Base-by-base conservation (phyloP, 2,113 vertebrate genomes). In the Antennarius striatus region DNA sequence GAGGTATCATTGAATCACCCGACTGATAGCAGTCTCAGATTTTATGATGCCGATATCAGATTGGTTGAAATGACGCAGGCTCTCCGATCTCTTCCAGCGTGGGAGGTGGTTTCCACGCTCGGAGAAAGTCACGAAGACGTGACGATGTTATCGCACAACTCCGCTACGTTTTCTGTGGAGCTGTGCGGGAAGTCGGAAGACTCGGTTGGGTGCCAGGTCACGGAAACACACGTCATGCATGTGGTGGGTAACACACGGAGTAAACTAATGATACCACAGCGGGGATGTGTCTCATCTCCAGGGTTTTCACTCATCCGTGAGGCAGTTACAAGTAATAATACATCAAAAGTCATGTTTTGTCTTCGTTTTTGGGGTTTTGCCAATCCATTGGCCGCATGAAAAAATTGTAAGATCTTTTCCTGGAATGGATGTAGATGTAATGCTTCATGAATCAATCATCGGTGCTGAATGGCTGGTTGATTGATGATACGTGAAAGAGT, bases 91-190 rank as follows among this genome's bases (percentile, higher is more conserved):
- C 68, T 76, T 80, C 45, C 67, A 92, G 91, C 36, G 0, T 91
- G 87, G 90, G 60, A 82, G 15, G 5, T 89, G 56, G 39, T 13
- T 11, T 55, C 77, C 50, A 62, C 15, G 0, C 40, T 14, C 42
- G 7, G 4, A 28, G 54, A 47, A 1, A 80, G 61, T 2, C 60
- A 28, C 0, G 16, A 81, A 9, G 71, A 73, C 1, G 53, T 82
- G 11, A 43, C 55, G 9, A 10, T 93, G 51, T 45, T 47, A 12
- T 91, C 91, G 0, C 70, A 36, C 45, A 52, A 83, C 46, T 57
- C 51, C 15, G 72, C 85, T 10, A 58, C 56, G 0, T 84, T 92
- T 51, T 85, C 81, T 12, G 56, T 93, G 48, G 68, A 53, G 7
- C 42, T 80, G 10, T 92, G 91, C 49, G 40, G 1, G 29, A 76